Base-by-base conservation (phyloP, 2,113 vertebrate species). In the Pteruthius melanotis region DNA sequence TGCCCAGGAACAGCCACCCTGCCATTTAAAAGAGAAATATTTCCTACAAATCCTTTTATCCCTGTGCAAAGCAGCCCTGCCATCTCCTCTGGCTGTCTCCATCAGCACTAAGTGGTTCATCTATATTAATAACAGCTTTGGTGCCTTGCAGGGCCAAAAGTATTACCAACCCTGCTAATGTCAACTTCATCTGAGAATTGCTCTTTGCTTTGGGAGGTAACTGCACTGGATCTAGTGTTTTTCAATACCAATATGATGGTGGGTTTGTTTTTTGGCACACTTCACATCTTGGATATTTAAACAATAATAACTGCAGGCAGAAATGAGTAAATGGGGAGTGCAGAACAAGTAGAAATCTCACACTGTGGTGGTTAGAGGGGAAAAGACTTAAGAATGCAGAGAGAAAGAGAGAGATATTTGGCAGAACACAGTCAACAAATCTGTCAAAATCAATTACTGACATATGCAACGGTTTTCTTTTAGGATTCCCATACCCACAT, bases 61-160 rank as follows among this genome's bases (percentile, higher is more conserved):
- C 31, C 42, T 39, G 15, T 20, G 53, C 31, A 87, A 45, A 59
- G 56, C 45, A 77, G 21, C 16, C 7, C 15, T 65, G 72, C 50
- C 49, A 47, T 59, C 70, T 83, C 81, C 63, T 72, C 30, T 40
- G 21, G 30, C 28, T 89, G 60, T 30, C 74, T 91, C 24, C 9
- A 83, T 54, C 72, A 75, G 72, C 64, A 77, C 37, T 65, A 74
- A 92, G 66, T 90, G 39, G 61, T 92, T 82, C 52, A 87, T 78
- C 81, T 86, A 69, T 44, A 79, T 66, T 49, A 81, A 40, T 81
- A 75, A 89, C 42, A 89, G 37, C 56, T 81, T 47, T 28, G 71
- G 30, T 74, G 39, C 45, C 54, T 63, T 56, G 37, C 49, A 57
- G n/a, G 63, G 80, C 37, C 69, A 60, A 6, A 95, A 74, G 18